Evolutionary conservation across 1,140 invertebrate genomes (phyloP).

Genomic region (Solen grandis): DNA sequence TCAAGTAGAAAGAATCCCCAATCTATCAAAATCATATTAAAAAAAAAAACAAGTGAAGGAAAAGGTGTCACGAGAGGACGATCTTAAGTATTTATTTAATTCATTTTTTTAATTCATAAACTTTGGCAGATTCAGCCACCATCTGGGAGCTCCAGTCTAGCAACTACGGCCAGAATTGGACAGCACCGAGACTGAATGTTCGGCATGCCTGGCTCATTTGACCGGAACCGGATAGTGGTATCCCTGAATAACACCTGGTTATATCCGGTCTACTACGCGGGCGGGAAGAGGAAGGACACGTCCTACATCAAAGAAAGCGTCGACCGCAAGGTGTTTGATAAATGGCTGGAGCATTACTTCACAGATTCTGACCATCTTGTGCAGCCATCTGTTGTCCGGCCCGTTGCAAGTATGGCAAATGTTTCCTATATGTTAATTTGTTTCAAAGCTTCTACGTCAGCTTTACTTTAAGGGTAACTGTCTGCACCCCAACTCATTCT

Average conservation of each 20-base stretch:
- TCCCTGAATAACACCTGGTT: constrained; percentile 49
- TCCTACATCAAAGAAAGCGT: constrained; percentile 46
- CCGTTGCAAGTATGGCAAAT: constrained; percentile 30
- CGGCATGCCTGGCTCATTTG: constrained; percentile 46
- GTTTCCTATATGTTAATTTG: too few species aligned
- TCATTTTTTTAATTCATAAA: too few species aligned
- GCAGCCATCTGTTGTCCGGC: constrained; percentile 44
- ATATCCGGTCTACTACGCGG: constrained; percentile 55
- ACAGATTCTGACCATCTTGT: constrained; percentile 52
- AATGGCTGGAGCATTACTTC: constrained; percentile 43
- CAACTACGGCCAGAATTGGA: constrained; percentile 20
- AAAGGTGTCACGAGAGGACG: too few species aligned
- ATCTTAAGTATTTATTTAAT: too few species aligned
- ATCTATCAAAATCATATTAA: too few species aligned
- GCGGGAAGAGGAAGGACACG: constrained; percentile 46
- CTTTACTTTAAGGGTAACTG: too few species aligned
- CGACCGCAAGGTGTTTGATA: constrained; percentile 39
- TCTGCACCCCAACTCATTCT: too few species aligned
- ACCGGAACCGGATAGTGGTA: constrained; percentile 45
- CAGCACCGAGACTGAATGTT: constrained; percentile 30
- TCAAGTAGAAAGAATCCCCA: too few species aligned
- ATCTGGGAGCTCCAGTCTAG: constrained; percentile 48
- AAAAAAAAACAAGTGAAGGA: too few species aligned
- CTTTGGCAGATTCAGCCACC: constrained; percentile 46
- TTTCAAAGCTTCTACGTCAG: too few species aligned